A percentile compares a stretch with the other conserved stretches of the same genome.
These are phyloP conservation scores for Norana najaformis DNA, from an alignment of 2,888 invertebrate genomes.

Conservation along the genomic window DNA sequence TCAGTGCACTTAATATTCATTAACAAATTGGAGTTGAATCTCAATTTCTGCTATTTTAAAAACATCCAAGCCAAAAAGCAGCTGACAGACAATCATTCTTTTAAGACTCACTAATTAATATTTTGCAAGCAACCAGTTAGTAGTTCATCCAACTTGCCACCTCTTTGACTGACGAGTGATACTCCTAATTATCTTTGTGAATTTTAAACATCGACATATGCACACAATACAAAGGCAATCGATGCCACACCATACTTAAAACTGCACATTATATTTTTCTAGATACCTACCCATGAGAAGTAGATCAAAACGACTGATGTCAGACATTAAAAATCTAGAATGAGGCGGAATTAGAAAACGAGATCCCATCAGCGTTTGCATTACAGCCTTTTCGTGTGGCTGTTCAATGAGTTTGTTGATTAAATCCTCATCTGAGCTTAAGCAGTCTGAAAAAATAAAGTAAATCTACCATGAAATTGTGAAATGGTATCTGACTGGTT, in stretches of 20 bases:
- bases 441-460: constrained; percentile 8
- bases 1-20: background rate
- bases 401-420: constrained; percentile 3
- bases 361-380: constrained; percentile 7
- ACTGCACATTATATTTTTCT: background rate
- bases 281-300: constrained; percentile 31
- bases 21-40: background rate
- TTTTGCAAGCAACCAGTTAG: no score
- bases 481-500: background rate
- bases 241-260: background rate
- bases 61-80: background rate
- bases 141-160: no score
- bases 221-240: background rate
- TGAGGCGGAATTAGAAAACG: constrained; percentile 35
- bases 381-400: background rate
- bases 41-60: background rate
- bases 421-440: background rate
- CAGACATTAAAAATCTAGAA: constrained; percentile 36
- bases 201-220: background rate
- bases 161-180: no score
- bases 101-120: no score
- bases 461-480: background rate
- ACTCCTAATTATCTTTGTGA: no score
- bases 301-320: constrained; percentile 31
- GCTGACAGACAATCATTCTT: background rate